A percentile compares a stretch with the other conserved stretches of the same genome.
These are phyloP conservation scores for Hephaestus fuliginosus DNA, from an alignment of 2,797 vertebrate species.

Conservation along the genomic window DNA sequence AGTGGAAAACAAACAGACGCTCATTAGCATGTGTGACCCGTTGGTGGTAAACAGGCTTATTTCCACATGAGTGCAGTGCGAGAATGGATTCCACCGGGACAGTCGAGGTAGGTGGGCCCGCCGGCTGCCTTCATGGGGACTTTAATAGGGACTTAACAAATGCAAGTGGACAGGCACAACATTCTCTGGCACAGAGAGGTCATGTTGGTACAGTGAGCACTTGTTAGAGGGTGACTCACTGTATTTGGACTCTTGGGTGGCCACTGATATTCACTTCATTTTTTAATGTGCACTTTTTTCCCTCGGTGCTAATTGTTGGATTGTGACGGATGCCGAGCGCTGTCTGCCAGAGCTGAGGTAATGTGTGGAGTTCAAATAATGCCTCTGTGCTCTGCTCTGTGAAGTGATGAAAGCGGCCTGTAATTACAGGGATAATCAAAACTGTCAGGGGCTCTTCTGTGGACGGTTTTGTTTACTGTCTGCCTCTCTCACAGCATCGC, in stretches of 20 bases:
- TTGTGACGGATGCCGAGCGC: slow-evolving; percentile 72
- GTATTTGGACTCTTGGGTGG: slow-evolving; percentile 85
- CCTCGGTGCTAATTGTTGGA: slow-evolving; percentile 79
- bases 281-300: slow-evolving; percentile 71
- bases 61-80: slow-evolving; percentile 84
- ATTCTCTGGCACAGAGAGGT: slow-evolving; percentile 79
- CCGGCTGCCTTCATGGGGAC: slow-evolving; percentile 79
- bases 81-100: slow-evolving; percentile 83
- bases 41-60: slow-evolving; percentile 85
- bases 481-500: slow-evolving; percentile 71
- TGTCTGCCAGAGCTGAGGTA: slow-evolving; percentile 85
- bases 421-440: slow-evolving; percentile 86
- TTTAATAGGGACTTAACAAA: slow-evolving; percentile 86
- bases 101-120: slow-evolving; percentile 87
- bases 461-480: slow-evolving; percentile 76
- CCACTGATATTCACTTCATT: slow-evolving; percentile 81
- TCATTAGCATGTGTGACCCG: slow-evolving; percentile 87
- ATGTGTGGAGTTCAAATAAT: slow-evolving; percentile 81
- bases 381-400: slow-evolving; percentile 76
- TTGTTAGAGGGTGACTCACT: slow-evolving; percentile 81
- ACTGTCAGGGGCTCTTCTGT: slow-evolving; percentile 80
- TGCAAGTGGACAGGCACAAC: slow-evolving; percentile 86
- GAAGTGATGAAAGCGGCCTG: slow-evolving; percentile 77
- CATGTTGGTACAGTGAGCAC: slow-evolving; percentile 83
- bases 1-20: slow-evolving; percentile 84